phyloP scores from a whole-genome alignment of 2,113 vertebrate species.

The Illadopsis cleaveri region DNA sequence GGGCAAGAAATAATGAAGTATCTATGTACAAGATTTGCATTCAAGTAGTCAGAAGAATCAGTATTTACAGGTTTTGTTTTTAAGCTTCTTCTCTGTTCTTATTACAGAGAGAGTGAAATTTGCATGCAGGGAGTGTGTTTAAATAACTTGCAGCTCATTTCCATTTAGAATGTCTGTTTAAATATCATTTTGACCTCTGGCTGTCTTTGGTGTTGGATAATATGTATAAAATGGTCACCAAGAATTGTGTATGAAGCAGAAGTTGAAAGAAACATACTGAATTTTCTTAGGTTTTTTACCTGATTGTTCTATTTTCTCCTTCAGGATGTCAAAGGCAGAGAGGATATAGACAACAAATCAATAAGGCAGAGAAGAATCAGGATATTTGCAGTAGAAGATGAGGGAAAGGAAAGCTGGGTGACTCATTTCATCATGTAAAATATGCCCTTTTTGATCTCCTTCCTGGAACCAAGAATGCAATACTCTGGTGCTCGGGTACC shows the following conservation, averaged over 20 bases:
- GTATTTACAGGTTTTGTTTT: conserved; percentile 50
- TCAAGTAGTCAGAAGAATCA: conserved; percentile 37
- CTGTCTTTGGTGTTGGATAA: conserved; percentile 33
- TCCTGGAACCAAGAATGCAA: background rate
- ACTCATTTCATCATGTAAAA: background rate
- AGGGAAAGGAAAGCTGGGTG: background rate
- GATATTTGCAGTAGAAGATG: background rate
- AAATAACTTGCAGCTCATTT: conserved; percentile 67
- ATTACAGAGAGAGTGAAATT: conserved; percentile 18
- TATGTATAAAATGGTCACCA: conserved; percentile 59
- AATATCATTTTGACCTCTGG: conserved; percentile 70
- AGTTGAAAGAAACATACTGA: background rate
- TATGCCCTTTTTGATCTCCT: background rate
- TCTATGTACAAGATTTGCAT: background rate
- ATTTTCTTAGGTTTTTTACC: background rate
- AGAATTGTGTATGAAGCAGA: conserved; percentile 39
- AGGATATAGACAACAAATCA: background rate
- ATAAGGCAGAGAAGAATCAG: conserved; percentile 7
- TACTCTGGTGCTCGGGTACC: background rate
- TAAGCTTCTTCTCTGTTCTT: background rate
- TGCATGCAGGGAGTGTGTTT: conserved; percentile 39
- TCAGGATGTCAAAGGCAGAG: background rate
- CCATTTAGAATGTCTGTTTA: conserved; percentile 76
- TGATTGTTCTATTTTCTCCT: background rate
- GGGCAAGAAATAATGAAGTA: background rate